Evolutionary conservation across 2,113 vertebrate species (phyloP), one percentile per base, ranked within the genome.

Genomic region (Chloroceryle aenea): DNA sequence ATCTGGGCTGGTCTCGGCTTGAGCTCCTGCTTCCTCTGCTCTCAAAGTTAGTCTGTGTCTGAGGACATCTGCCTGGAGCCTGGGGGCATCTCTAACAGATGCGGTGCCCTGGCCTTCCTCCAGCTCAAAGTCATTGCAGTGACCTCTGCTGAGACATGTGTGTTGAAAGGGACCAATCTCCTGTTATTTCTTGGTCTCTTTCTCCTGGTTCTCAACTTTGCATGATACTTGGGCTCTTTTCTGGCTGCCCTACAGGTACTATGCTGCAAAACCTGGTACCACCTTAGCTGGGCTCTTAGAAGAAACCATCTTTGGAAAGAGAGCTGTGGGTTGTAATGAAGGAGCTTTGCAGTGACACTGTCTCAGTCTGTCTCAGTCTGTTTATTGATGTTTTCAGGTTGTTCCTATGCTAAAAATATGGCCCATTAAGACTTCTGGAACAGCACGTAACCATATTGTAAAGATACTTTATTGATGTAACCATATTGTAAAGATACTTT

Each of bases 331-430:
- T 89, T 79, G n/a, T 88, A 80, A 66, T 61, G 87, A 78, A 89
- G 64, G 79, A 79, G 59, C 87, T 89, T 91, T 73, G 59, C 48
- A 77, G 66, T 87, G 78, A 73, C 50, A 61, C 61, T 17, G 55
- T 87, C 95, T 88, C 80, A 73, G 76, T 72, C 66, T 45, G 84
- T n/a, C n/a, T n/a, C 43, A 43, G 32, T 82, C 11, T 73, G 67
- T 93, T n/a, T n/a, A n/a, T n/a, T n/a, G n/a, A n/a, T n/a, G 23
- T 91, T 96, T 96, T 67, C 53, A 58, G 67, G 78, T 87, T 91
- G 23, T 83, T 96, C 50, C n/a, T 61, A 64, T 59, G 47, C 83
- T 95, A 75, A 94, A 95, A 90, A 89, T 96, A 81, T 1, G 40
- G 27, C 52, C 78, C 52, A 68, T 96, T 95, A 94, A 92, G 85